Evolutionary conservation across 2,113 vertebrate species (phyloP), one percentile per base, ranked within the genome.

Genomic region (Pituophis catenifer): DNA sequence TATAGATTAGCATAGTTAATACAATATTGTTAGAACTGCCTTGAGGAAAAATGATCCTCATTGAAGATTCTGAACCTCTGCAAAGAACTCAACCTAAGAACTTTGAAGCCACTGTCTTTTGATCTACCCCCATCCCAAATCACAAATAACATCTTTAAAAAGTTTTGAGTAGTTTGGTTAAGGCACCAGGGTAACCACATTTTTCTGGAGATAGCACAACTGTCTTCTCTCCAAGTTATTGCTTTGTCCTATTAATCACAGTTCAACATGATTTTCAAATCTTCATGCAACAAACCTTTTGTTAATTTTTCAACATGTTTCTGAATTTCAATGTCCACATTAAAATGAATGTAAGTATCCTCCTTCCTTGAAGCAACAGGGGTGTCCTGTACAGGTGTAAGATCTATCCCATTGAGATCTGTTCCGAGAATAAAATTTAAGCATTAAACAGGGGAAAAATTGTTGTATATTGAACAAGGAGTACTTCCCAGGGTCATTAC

Each of bases 371-470:
- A 97, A 94, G 99, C 99, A 96, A 99, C 98, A 0, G 99, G 99
- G 5, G 99, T 99, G 85, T 99, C 99, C 96, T 99, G 99, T 92
- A 99, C 98, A 50, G 99, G 99, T 95, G 99, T 99, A 96, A 99
- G 91, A 92, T 99, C 99, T 54, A 99, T 97, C 86, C 99, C 99
- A 90, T 99, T 99, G 96, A 98, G 88, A 98, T 99, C 99, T 99
- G 96, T 55, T 92, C 91, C 93, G 57, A 92, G 88, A 95, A 95
- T 92, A 55, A 93, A 58, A 33, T 88, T 10, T 44, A 11, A 38
- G 21, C 33, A 29, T 50, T 86, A 8, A 53, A 23, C 21, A 54
- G 44, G 17, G 44, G 21, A 7, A 26, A 86, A 52, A 48, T 12
- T 44, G 2, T 48, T 53, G 48, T 88, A 52, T 7, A 89, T 3